Evolutionary conservation across 2,888 invertebrate genomes (phyloP), one percentile per base, ranked within the genome.

Genomic region (Nomada goodeniana): DNA sequence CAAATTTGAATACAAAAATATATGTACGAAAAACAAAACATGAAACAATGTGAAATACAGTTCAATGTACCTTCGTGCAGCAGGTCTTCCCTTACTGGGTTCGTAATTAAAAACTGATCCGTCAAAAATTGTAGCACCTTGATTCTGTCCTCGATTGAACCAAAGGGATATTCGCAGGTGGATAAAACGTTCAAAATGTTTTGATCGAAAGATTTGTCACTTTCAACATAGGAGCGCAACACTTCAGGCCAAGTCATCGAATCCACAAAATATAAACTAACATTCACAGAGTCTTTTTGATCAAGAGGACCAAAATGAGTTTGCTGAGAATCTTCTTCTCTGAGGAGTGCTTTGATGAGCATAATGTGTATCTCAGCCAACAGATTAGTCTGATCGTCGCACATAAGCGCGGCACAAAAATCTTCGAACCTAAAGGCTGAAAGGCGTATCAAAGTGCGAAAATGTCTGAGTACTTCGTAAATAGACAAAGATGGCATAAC

Each of bases 361-460:
- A 97, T 97, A 87, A 99, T 97, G 94, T 99, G 99, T 86, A 98
- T 96, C 95, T 99, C 99, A 15, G 98, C 96, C 36, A 99, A 95
- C 79, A 99, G 95, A 92, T 96, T 97, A 91, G 98, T 98, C 93
- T 98, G 98, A 93, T 99, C 99, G 90, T 98, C 98, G 92, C 97
- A 97, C 82, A 97, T 95, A 77, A 99, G 93, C 64, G 98, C 98
- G 50, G 98, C 98, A 95, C 99, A 99, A 92, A 99, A 98, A 94
- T 99, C 99, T 95, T 99, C 99, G 92, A 99, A 96, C 83, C 98
- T 96, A 94, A 97, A 99, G 18, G 99, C 99, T 44, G 99, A 98
- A 65, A 99, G 95, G 81, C 99, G 96, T 44, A 99, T 97, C 89
- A 98, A 95, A 91, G 97, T 97, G 88, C 98, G 96, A 94, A 99